These are phyloP conservation scores for Zaprionus gabonicus DNA, from an alignment of 1,140 invertebrate genomes.

Conservation along the genomic window DNA sequence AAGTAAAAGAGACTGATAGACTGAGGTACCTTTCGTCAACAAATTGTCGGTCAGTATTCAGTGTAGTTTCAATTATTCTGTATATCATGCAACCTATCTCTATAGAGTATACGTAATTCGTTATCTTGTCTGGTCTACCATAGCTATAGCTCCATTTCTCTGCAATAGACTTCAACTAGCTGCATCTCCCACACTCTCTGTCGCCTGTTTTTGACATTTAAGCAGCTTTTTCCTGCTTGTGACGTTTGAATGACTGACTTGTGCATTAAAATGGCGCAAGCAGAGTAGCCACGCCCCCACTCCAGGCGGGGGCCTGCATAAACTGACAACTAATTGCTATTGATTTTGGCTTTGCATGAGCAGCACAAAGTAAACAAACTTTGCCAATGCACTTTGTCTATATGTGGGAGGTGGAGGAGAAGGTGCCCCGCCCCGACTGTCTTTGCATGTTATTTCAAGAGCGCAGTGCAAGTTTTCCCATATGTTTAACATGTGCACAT, in stretches of 20 bases:
- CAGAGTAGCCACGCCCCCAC: neutral
- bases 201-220: constrained; percentile 11
- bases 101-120: neutral
- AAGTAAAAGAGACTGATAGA: no score
- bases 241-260: constrained; percentile 28
- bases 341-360: constrained; percentile 49
- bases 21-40: no score
- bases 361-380: constrained; percentile 5
- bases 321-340: constrained; percentile 51
- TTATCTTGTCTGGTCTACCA: neutral
- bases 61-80: no score
- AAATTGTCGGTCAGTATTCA: no score
- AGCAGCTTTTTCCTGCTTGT: neutral
- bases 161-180: neutral
- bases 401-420: neutral
- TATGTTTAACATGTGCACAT: constrained; percentile 12
- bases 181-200: neutral
- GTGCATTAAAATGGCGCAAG: constrained; percentile 37
- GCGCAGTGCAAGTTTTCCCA: constrained; percentile 24
- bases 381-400: constrained; percentile 30
- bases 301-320: constrained; percentile 13
- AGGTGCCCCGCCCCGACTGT: neutral
- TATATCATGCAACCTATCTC: no score
- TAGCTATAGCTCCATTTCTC: neutral
- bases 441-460: constrained; percentile 37